These are phyloP conservation scores for Bombus balteatus DNA, from an alignment of 1,140 invertebrate species.

Conservation along the genomic window DNA sequence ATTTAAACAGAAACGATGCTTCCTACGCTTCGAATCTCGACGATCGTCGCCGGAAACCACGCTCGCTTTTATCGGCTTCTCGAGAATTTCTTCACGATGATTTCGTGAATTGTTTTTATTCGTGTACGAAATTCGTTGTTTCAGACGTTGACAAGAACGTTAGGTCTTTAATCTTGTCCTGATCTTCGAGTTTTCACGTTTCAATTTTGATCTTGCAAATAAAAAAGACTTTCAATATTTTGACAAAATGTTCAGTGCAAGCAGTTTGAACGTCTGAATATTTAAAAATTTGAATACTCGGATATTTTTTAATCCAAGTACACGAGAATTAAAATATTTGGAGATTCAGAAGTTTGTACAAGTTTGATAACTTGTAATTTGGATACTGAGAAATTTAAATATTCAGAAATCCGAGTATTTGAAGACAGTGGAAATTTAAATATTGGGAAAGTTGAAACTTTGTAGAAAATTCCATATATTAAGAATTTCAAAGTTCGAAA, in stretches of 20 bases:
- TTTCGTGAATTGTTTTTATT: neutral
- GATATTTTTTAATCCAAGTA: neutral
- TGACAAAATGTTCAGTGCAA: no score
- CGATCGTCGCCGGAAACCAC: neutral
- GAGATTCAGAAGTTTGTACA: neutral
- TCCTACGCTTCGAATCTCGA: neutral
- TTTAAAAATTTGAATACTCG: neutral
- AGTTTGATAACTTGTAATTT: neutral
- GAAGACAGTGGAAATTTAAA: neutral
- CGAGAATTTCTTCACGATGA: neutral
- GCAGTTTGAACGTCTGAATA: no score
- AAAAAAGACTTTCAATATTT: no score
- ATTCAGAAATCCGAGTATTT: neutral
- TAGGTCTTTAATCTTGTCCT: no score
- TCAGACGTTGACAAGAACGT: no score
- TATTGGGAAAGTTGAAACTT: no score
- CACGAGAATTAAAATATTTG: neutral
- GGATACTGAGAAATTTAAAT: neutral
- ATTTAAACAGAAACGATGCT: slow-evolving; percentile 33
- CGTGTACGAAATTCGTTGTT: neutral
- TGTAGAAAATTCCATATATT: no score
- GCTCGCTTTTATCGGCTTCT: neutral
- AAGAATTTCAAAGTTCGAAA: no score
- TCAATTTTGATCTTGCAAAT: no score
- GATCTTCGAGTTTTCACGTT: no score